Evolutionary conservation across 2,113 vertebrate genomes (phyloP).

Genomic region (Bubo bubo): DNA sequence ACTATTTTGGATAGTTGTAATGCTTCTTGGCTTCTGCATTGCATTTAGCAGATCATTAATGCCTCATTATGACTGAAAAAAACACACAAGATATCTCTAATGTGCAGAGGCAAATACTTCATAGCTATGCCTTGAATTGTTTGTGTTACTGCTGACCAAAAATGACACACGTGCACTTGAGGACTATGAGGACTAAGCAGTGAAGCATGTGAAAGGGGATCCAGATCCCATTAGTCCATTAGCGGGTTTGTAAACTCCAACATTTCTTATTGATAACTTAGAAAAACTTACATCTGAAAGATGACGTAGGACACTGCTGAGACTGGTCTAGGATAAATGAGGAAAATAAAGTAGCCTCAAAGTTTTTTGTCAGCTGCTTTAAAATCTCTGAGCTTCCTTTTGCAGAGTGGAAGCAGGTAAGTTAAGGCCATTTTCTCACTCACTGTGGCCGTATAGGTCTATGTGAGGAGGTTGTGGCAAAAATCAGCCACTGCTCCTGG

Average conservation of each 20-base stretch:
- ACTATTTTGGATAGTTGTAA: not conserved
- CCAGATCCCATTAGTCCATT: not conserved
- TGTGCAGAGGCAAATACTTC: not conserved
- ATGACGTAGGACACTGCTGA: not conserved
- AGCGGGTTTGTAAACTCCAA: not conserved
- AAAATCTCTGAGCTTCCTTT: not conserved
- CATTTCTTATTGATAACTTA: not conserved
- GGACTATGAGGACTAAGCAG: not conserved
- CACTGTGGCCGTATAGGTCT: not conserved
- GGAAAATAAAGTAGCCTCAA: not conserved
- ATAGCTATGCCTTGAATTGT: not conserved
- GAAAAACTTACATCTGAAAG: not conserved
- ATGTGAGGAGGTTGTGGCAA: not conserved
- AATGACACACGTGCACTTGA: not conserved
- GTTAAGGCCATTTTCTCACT: not conserved
- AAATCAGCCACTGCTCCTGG: not conserved
- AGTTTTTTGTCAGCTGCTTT: not conserved
- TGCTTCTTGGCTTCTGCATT: not conserved
- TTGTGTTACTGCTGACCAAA: not conserved
- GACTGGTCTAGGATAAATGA: not conserved
- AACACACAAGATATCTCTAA: not conserved
- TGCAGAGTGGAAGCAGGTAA: not conserved
- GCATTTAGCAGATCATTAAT: constrained; percentile 23
- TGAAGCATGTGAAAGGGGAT: not conserved
- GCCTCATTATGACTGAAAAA: constrained; percentile 1